phyloP scores from a whole-genome alignment of 2,797 vertebrate genomes.

The Pseudomugil tenellus region DNA sequence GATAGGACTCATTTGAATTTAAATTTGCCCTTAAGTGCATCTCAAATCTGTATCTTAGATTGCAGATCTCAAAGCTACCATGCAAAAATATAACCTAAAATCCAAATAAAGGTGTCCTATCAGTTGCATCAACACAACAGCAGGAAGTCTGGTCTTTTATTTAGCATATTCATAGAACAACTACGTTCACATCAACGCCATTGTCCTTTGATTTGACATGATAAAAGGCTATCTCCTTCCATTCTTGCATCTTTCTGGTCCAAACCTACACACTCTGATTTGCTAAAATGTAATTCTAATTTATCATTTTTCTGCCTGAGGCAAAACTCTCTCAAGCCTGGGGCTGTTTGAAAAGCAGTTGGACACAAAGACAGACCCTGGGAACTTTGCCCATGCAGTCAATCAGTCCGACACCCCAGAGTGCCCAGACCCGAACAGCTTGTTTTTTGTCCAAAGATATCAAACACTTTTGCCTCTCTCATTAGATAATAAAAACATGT shows the following conservation, averaged over 20 bases:
- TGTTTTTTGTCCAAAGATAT: slow-evolving; percentile 83
- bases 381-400: slow-evolving; percentile 87
- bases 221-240: slow-evolving; percentile 76
- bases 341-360: slow-evolving; percentile 85
- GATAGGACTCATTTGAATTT: slow-evolving; percentile 4
- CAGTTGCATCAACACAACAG: slow-evolving; percentile 65
- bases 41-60: slow-evolving; percentile 24
- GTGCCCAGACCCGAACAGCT: slow-evolving; percentile 80
- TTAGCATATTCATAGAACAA: slow-evolving; percentile 78
- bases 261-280: slow-evolving; percentile 78
- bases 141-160: slow-evolving; percentile 59
- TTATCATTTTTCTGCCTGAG: slow-evolving; percentile 84
- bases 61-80: slow-evolving; percentile 37
- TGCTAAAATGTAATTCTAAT: slow-evolving; percentile 85
- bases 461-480: slow-evolving; percentile 79
- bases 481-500: slow-evolving; percentile 81
- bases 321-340: slow-evolving; percentile 84
- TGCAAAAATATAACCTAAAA: slow-evolving; percentile 60
- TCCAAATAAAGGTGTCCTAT: slow-evolving; percentile 60
- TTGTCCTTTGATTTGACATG: slow-evolving; percentile 74
- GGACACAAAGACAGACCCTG: slow-evolving; percentile 86
- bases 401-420: slow-evolving; percentile 87
- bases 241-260: slow-evolving; percentile 73
- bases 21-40: slow-evolving; percentile 24
- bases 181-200: slow-evolving; percentile 59